Percentiles rank a stretch among this genome's conserved stretches.
Evolutionary conservation across 2,797 vertebrate genomes (phyloP).

Genomic region (Gallinago nigripennis): DNA sequence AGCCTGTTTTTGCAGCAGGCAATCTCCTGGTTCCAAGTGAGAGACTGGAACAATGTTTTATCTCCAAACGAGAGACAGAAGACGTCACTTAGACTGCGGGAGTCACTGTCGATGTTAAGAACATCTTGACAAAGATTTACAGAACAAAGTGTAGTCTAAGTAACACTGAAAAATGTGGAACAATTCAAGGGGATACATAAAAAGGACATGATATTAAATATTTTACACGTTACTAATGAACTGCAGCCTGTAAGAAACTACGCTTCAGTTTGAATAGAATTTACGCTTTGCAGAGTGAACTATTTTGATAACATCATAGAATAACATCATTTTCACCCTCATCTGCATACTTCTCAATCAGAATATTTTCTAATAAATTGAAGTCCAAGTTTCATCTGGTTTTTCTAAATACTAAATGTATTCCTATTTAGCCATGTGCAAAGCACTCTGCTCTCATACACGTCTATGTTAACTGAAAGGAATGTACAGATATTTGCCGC

Average conservation of each 20-base stretch:
- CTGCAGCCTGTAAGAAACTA: neutral
- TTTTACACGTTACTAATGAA: neutral
- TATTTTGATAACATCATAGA: neutral
- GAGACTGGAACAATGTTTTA: neutral
- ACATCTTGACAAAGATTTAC: neutral
- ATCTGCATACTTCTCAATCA: neutral
- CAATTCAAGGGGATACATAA: neutral
- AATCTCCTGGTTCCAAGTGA: slow-evolving; percentile 31
- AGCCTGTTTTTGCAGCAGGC: slow-evolving; percentile 9
- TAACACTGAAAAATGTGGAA: neutral
- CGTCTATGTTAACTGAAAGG: neutral
- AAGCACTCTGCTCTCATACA: neutral
- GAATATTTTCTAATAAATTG: neutral
- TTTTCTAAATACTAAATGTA: neutral
- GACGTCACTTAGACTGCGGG: neutral
- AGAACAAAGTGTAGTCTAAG: neutral
- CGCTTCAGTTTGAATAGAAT: neutral
- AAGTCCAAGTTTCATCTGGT: neutral
- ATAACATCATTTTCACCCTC: neutral
- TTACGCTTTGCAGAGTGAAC: neutral
- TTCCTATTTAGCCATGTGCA: neutral
- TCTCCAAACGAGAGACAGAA: neutral
- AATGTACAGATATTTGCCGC: neutral
- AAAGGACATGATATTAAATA: neutral
- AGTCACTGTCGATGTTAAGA: neutral